Base-by-base conservation (phyloP, 2,113 vertebrate species). In the Rhinoderma darwinii region DNA sequence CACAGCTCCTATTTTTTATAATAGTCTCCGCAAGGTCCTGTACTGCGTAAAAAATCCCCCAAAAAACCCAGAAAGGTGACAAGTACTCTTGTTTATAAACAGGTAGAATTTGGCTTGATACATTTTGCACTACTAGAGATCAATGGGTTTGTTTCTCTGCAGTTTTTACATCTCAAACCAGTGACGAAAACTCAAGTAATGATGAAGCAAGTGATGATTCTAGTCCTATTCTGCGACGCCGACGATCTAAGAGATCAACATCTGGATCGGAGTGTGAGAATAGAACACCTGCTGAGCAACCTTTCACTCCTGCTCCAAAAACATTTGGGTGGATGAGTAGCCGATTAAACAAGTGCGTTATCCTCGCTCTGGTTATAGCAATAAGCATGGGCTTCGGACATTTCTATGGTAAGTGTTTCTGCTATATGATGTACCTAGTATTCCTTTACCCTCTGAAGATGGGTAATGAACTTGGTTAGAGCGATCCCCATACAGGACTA, bases 301-400 rank as follows among this genome's bases (percentile, higher is more conserved):
- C 88, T 41, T 4, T 72, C 0, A 89, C 90, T 22, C 81, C 63
- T 17, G 87, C 92, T 66, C 68, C 82, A 7, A 88, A 12, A 3
- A 12, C 81, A 7, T 89, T 59, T 27, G 88, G 72, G 14, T 93
- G 88, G 4, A 88, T 92, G 88, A 92, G 94, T 56, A 91, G 94
- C 10, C 91, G 95, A 88, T 93, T 98, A 4, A 97, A 96, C 91
- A 94, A 91, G 0, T 98, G 96, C 82, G 91, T 99, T 88, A 43
- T 98, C 47, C 94, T 99, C 0, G 95, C 95, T 37, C 92, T 99
- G 89, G 89, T 99, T 84, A 89, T 99, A 4, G 97, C 96, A 5
- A 4, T 97, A 93, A 97, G 96, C 94, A 96, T 98, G 96, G 96
- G 96, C 89, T 96, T 97, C 51, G 96, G 96, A 6, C 96, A 98